Evolutionary conservation across 2,888 invertebrate species (phyloP), one percentile per base, ranked within the genome.

Genomic region (Panzeria rudis): DNA sequence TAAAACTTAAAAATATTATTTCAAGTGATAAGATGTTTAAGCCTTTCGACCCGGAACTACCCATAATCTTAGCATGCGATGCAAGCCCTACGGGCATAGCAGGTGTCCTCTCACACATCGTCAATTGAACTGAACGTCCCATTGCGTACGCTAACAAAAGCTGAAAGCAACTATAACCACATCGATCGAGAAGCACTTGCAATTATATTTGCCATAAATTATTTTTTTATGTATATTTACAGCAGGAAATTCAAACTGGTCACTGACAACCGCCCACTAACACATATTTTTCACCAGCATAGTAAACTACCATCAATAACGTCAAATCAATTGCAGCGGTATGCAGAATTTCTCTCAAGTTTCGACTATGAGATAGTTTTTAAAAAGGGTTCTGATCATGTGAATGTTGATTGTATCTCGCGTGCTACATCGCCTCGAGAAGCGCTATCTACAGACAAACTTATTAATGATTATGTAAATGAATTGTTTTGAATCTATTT

Each of bases 231-330:
- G 35, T 35, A 35, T 35, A n/a, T n/a, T n/a, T n/a, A n/a, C n/a
- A n/a, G n/a, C n/a, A n/a, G n/a, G n/a, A n/a, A n/a, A n/a, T n/a
- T 35, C 9, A 35, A 6, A 44, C 83, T 86, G 13, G 23, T 71
- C 17, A 86, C 86, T 7, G 83, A 86, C 41, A 86, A 86, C 38
- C 62, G 64, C 11, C 83, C 81, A 1, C 54, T 86, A 62, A 41
- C 41, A 2, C 62, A 64, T 7, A 86, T 83, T 61, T 83, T 86
- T 20, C 83, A 86, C 71, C 78, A 72, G 44, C 44, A 44, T 44
- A 44, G 15, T 44, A 78, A 56, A 77, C 61, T 85, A 25, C 81
- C 76, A 17, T 5, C 44, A 82, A 8, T 86, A 76, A 17, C 78
- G 83, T 20, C 83, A n/a, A 32, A 32, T 59, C 50, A 56, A 38